Conservation (phyloP, 2,113 vertebrate species). For the Petromus typicus region DNA sequence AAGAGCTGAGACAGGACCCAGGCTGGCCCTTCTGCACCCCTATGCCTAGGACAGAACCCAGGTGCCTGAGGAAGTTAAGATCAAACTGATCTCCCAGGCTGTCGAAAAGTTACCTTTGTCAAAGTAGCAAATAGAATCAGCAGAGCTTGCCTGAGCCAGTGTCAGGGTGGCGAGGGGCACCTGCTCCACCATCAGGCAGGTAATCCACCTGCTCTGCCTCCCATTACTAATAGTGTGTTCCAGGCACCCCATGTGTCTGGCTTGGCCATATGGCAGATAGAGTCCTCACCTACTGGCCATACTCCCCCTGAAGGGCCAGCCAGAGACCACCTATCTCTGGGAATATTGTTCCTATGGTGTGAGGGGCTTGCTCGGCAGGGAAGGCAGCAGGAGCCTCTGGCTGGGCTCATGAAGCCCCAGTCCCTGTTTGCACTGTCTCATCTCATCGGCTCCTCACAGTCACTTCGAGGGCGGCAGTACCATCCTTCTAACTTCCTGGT, state of each 20-base stretch:
- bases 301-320: neutral
- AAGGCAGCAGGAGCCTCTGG: accelerated
- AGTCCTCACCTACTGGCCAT: neutral
- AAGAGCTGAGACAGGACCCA: neutral
- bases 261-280: neutral
- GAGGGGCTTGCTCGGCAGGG: neutral
- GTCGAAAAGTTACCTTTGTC: neutral
- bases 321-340: neutral
- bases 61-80: neutral
- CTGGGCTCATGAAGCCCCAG: neutral
- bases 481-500: neutral
- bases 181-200: no score
- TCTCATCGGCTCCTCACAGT: neutral
- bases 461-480: accelerated
- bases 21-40: neutral
- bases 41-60: neutral
- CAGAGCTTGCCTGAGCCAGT: no score
- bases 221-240: neutral
- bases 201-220: neutral
- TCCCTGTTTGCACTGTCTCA: neutral
- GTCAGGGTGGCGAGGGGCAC: neutral
- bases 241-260: neutral
- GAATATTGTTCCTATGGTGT: accelerated
- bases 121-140: neutral
- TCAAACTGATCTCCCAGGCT: neutral